A percentile compares a stretch with the other conserved stretches of the same genome.
phyloP scores from a whole-genome alignment of 2,888 invertebrate genomes.

The Galeopsomyia nigrocyanea region DNA sequence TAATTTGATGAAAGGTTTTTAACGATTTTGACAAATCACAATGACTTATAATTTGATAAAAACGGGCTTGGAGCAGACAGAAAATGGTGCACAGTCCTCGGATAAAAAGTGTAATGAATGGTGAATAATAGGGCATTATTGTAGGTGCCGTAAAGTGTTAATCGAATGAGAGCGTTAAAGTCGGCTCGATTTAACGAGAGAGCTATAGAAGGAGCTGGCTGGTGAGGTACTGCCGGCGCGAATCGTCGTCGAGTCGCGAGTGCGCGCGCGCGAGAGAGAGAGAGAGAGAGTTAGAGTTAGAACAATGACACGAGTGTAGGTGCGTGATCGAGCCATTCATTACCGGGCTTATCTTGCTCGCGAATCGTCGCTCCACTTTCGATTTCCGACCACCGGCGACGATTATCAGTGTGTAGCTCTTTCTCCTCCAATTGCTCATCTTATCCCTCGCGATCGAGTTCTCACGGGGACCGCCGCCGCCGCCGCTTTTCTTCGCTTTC shows the following conservation, averaged over 20 bases:
- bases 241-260: constrained; percentile 40
- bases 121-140: too few relatives aligned
- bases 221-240: constrained; percentile 43
- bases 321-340: too few relatives aligned
- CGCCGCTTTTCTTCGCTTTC: constrained; percentile 23
- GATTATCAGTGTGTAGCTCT: constrained; percentile 42
- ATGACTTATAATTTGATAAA: too few relatives aligned
- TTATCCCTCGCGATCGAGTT: constrained; percentile 55
- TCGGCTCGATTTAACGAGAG: constrained; percentile 36
- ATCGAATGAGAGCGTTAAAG: constrained; percentile 40
- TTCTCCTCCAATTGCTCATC: constrained; percentile 39
- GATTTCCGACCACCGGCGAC: constrained; percentile 50
- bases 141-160: constrained; percentile 21
- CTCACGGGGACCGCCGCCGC: constrained; percentile 62
- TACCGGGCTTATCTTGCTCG: neutral
- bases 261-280: neutral
- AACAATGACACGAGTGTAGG: constrained; percentile 1
- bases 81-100: too few relatives aligned
- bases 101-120: too few relatives aligned
- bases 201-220: constrained; percentile 1
- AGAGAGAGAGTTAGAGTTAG: too few relatives aligned
- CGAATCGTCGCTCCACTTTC: constrained; percentile 51
- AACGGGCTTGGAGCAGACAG: too few relatives aligned
- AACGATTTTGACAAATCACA: too few relatives aligned
- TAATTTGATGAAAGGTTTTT: too few relatives aligned